Evolutionary conservation across 2,888 invertebrate species (phyloP), one percentile per base, ranked within the genome.

Genomic region (Eledona agricola): DNA sequence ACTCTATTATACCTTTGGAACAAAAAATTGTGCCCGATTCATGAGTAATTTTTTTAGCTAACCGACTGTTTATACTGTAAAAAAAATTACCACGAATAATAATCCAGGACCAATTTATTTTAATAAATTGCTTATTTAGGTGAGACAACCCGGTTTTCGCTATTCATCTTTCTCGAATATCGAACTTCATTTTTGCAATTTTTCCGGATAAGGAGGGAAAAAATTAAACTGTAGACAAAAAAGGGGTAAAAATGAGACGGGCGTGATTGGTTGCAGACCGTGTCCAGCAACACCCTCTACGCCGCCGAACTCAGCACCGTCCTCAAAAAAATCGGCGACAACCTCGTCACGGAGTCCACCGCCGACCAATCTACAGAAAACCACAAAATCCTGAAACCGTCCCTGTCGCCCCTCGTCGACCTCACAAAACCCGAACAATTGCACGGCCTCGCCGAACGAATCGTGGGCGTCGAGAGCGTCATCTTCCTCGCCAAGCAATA

Each of bases 391-490:
- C 74, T 76, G 3, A 80, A 81, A 63, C 85, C 72, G 2, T 46
- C 42, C 7, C 73, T 86, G 35, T 85, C 86, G 54, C 80, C 84
- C 1, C 81, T 85, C 55, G 86, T 90, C 17, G 83, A 88, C 69
- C 74, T 90, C 22, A 79, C 77, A 11, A 81, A 83, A 51, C 82
- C 88, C 2, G 90, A 91, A 52, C 86, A 82, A 46, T 77, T 96
- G 7, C 89, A 89, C 71, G 95, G 95, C 0, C 76, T 97, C 15
- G 80, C 88, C 0, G 93, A 95, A 69, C 81, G 97, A 54, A 86
- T 96, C 9, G 92, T 96, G 0, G 97, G 90, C 0, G 90, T 94
- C 0, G 97, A 98, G 77, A 97, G 97, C 60, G 82, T 94, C 0
- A 85, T 94, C 62, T 96, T 95, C 76, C 80, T 98, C 61, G 86